A percentile compares a stretch with the other conserved stretches of the same genome.
Evolutionary conservation across 2,888 invertebrate genomes (phyloP).

Genomic region (Drosophila hamatofila): DNA sequence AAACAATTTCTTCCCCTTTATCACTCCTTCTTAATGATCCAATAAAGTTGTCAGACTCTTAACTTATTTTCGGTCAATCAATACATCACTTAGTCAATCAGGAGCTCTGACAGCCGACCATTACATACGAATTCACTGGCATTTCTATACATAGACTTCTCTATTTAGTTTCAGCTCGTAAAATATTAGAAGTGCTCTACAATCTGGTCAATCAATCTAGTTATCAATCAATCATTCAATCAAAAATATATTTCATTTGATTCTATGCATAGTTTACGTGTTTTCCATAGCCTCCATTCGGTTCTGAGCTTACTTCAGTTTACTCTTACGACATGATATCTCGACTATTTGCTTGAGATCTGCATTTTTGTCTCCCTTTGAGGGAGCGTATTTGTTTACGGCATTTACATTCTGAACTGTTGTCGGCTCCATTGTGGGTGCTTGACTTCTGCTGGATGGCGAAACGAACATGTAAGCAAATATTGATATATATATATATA

Average conservation of each 20-base stretch:
- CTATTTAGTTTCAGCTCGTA: neutral
- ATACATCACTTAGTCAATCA: neutral
- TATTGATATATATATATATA: neutral
- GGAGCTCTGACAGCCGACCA: no score
- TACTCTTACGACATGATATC: neutral
- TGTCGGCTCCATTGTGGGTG: neutral
- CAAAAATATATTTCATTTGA: neutral
- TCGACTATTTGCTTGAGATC: conserved; percentile 9
- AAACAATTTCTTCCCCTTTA: no score
- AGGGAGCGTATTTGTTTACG: neutral
- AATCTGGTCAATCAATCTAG: neutral
- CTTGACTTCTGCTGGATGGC: conserved; percentile 16
- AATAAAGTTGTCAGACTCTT: no score
- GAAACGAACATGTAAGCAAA: conserved; percentile 1
- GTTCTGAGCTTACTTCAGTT: neutral
- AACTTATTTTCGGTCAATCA: neutral
- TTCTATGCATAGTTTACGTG: neutral
- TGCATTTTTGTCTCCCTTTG: neutral
- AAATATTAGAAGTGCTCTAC: neutral
- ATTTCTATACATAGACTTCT: neutral
- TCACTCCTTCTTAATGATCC: no score
- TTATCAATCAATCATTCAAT: neutral
- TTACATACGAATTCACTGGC: no score
- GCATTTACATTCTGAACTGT: neutral
- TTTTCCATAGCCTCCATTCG: neutral